Conservation (phyloP, 2,888 invertebrate species). For the Drosophila falleni region DNA sequence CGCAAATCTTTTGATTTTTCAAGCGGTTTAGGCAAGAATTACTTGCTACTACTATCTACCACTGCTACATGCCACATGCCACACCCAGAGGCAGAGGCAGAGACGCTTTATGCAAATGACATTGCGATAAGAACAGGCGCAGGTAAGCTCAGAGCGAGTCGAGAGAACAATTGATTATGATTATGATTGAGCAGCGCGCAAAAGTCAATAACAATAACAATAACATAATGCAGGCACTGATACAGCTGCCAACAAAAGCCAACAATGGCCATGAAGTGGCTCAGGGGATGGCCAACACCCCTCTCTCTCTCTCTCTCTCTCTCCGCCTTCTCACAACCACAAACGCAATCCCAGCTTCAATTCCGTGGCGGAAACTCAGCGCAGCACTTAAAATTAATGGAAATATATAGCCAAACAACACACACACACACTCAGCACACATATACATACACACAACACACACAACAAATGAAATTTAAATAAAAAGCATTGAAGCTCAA, state of each 20-base stretch:
- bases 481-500: constrained; percentile 65
- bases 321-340: constrained; percentile 1
- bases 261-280: constrained; percentile 45
- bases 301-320: too few species aligned
- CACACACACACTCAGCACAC: constrained; percentile 51
- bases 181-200: constrained; percentile 78
- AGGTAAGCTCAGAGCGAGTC: constrained; percentile 44
- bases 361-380: constrained; percentile 51
- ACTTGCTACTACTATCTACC: constrained; percentile 15
- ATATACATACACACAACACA: constrained; percentile 34
- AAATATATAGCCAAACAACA: constrained; percentile 62
- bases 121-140: constrained; percentile 61
- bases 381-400: constrained; percentile 81
- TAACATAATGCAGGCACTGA: constrained; percentile 36
- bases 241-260: constrained; percentile 50
- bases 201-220: constrained; percentile 73
- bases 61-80: constrained; percentile 26
- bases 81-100: constrained; percentile 17
- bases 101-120: constrained; percentile 68
- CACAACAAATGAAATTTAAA: constrained; percentile 70
- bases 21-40: constrained; percentile 53
- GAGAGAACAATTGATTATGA: constrained; percentile 73
- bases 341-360: constrained; percentile 31
- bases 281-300: constrained; percentile 34
- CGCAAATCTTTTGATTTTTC: constrained; percentile 69